Conservation (phyloP, 2,888 invertebrate species). For the Nesidiocoris tenuis region DNA sequence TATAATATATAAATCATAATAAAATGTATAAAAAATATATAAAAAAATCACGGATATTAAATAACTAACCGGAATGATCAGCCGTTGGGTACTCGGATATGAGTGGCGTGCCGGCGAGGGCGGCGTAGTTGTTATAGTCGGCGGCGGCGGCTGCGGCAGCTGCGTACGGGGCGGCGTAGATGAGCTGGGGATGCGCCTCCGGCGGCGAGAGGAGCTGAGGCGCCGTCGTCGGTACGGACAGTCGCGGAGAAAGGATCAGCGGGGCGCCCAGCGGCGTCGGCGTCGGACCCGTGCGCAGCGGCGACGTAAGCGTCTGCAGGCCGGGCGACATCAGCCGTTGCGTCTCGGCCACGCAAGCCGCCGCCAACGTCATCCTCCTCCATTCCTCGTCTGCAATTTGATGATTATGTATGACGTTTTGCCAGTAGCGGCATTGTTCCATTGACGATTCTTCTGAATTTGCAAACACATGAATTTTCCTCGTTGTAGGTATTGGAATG, state of each 20-base stretch:
- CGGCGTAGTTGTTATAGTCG: conserved; percentile 88
- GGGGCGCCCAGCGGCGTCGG: conserved; percentile 86
- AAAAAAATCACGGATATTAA: conserved; percentile 64
- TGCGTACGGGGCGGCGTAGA: conserved; percentile 71
- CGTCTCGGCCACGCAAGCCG: conserved; percentile 71
- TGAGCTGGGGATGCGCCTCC: conserved; percentile 72
- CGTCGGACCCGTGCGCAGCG: conserved; percentile 62
- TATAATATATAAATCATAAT: too few relatives aligned
- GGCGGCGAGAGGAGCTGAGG: conserved; percentile 66
- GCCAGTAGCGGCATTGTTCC: too few relatives aligned
- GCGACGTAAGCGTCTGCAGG: conserved; percentile 59
- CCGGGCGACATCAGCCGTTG: conserved; percentile 69
- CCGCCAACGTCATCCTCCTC: conserved; percentile 72
- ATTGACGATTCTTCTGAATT: too few relatives aligned
- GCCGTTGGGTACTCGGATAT: conserved; percentile 80
- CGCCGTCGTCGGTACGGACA: conserved; percentile 74
- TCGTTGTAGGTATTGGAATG: too few relatives aligned
- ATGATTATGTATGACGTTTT: too few relatives aligned
- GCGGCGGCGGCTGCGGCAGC: conserved; percentile 68
- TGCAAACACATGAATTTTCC: too few relatives aligned
- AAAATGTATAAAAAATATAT: conserved; percentile 5
- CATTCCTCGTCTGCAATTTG: conserved; percentile 69
- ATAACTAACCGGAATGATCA: conserved; percentile 95
- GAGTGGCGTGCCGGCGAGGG: conserved; percentile 75
- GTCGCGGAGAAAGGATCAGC: conserved; percentile 85